A percentile compares a stretch with the other conserved stretches of the same genome.
phyloP scores from a whole-genome alignment of 1,140 invertebrate genomes.

The Neodiprion lecontei region DNA sequence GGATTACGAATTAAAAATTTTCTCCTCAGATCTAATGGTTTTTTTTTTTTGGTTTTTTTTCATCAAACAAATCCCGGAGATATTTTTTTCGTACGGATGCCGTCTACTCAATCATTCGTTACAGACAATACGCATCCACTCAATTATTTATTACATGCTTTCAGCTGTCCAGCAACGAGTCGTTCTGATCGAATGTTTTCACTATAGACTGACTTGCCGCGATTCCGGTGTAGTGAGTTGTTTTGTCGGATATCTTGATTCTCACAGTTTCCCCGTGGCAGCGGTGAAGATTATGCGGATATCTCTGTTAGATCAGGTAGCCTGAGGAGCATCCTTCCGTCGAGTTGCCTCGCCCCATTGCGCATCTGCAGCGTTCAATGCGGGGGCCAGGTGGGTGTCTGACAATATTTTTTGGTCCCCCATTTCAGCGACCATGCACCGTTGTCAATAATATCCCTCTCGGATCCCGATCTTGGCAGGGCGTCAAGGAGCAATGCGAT shows the following conservation, averaged over 20 bases:
- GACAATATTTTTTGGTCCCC: neutral
- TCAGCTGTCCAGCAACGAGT: too few relatives aligned
- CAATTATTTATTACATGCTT: too few relatives aligned
- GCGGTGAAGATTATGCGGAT: neutral
- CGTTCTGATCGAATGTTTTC: neutral
- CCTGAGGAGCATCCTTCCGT: neutral
- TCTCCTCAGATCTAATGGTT: too few relatives aligned
- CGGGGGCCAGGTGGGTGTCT: neutral
- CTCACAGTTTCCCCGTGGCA: neutral
- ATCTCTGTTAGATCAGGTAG: neutral
- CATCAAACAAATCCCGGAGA: too few relatives aligned
- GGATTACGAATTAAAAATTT: too few relatives aligned
- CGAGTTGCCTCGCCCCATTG: neutral
- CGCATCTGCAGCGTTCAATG: neutral
- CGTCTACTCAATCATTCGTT: too few relatives aligned
- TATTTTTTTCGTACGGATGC: too few relatives aligned
- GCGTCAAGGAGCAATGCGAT: neutral
- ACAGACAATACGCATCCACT: too few relatives aligned
- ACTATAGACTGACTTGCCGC: neutral
- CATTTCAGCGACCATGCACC: neutral
- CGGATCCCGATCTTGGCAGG: neutral
- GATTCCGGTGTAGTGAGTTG: neutral
- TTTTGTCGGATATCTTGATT: neutral
- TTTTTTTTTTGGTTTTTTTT: too few relatives aligned
- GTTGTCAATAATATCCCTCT: neutral